Conservation (phyloP, 2,113 vertebrate species). For the Chionomys nivalis region DNA sequence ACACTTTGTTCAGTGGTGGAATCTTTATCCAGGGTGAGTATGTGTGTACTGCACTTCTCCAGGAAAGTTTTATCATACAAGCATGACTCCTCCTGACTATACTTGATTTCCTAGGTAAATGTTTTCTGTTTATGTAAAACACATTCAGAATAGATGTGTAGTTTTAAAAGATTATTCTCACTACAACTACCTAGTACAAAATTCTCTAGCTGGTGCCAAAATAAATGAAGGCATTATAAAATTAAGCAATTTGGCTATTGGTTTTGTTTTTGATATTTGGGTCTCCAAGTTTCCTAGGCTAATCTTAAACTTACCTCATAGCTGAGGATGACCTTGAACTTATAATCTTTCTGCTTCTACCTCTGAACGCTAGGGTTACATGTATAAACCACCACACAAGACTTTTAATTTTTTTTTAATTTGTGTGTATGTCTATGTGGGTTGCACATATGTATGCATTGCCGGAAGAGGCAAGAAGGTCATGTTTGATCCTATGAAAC, state of each 20-base stretch:
- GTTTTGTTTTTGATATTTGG: background rate
- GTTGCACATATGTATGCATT: background rate
- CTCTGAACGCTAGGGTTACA: background rate
- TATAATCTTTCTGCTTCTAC: background rate
- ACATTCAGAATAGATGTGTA: background rate
- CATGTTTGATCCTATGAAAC: background rate
- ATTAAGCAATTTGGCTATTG: background rate
- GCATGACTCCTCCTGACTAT: background rate
- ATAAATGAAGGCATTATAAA: background rate
- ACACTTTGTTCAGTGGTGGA: background rate
- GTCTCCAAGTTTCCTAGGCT: background rate
- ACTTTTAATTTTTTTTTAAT: background rate
- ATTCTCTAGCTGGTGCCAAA: conserved; percentile 37
- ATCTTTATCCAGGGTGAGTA: background rate
- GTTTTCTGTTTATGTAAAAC: background rate
- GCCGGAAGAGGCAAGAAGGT: background rate
- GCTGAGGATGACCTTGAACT: background rate
- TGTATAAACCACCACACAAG: background rate
- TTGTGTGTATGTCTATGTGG: background rate
- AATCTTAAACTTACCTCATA: background rate
- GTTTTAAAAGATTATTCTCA: conserved; percentile 43
- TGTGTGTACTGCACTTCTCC: background rate
- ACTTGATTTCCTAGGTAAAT: conserved; percentile 31
- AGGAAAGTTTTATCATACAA: background rate
- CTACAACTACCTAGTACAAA: conserved; percentile 28